These are phyloP conservation scores for Rutpela maculata DNA, from an alignment of 2,888 invertebrate genomes.

Conservation along the genomic window DNA sequence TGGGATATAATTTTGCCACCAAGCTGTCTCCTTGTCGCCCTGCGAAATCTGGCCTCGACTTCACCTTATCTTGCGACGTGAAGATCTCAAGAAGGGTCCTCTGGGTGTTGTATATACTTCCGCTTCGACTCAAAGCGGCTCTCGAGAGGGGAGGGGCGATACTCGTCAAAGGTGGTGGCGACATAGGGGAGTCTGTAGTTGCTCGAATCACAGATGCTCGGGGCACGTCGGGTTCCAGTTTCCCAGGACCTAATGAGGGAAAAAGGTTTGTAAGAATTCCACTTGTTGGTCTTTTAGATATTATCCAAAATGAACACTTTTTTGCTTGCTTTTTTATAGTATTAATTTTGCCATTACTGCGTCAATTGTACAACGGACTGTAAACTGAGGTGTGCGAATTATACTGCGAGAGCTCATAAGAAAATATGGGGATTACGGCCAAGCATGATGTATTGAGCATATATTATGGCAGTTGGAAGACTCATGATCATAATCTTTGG, in stretches of 20 bases:
- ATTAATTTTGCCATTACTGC: no score
- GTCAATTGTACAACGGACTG: no score
- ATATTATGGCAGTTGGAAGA: no score
- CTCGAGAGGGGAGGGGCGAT: conserved; percentile 65
- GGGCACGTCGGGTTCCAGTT: conserved; percentile 63
- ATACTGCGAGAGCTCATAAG: no score
- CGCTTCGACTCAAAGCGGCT: conserved; percentile 54
- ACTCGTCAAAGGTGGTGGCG: conserved; percentile 80
- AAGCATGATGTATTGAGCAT: no score
- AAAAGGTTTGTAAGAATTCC: no score
- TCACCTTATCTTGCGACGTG: conserved; percentile 77
- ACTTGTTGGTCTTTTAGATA: no score
- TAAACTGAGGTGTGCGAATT: no score
- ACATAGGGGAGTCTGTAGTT: conserved; percentile 90
- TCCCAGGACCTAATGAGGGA: conserved; percentile 58
- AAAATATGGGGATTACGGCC: no score
- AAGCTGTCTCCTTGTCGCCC: conserved; percentile 77
- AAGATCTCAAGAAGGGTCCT: conserved; percentile 81
- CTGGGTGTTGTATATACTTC: conserved; percentile 69
- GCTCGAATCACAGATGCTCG: conserved; percentile 80
- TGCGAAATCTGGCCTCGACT: conserved; percentile 77
- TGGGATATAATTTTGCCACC: conserved; percentile 84
- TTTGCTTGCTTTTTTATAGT: no score
- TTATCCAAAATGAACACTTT: no score
- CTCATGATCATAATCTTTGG: no score